Percentiles rank a stretch among this genome's conserved stretches.
These are phyloP conservation scores for Bombus cullumanus DNA, from an alignment of 1,140 invertebrate species.

Conservation along the genomic window DNA sequence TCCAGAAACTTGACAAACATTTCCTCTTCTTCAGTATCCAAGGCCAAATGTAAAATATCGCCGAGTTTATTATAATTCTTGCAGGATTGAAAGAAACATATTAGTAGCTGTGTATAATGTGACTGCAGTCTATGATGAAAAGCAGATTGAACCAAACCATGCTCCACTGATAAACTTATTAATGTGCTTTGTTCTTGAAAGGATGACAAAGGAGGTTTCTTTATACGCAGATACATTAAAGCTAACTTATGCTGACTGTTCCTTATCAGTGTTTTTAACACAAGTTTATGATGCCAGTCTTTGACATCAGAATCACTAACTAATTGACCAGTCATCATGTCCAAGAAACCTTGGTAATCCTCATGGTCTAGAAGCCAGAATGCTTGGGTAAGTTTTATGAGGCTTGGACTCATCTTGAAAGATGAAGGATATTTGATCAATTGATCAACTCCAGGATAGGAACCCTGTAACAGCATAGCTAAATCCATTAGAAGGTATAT, in stretches of 20 bases:
- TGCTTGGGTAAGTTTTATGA: slow-evolving; percentile 90
- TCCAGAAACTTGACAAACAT: slow-evolving; percentile 83
- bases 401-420: slow-evolving; percentile 87
- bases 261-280: slow-evolving; percentile 84
- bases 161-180: slow-evolving; percentile 84
- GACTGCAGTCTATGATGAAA: slow-evolving; percentile 83
- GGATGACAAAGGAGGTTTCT: slow-evolving; percentile 82
- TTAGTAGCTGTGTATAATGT: slow-evolving; percentile 74
- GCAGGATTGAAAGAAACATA: slow-evolving; percentile 78
- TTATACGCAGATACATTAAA: slow-evolving; percentile 82
- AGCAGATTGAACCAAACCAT: slow-evolving; percentile 84
- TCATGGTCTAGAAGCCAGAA: slow-evolving; percentile 94
- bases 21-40: slow-evolving; percentile 83
- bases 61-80: slow-evolving; percentile 81
- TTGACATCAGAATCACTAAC: slow-evolving; percentile 81
- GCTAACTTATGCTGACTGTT: slow-evolving; percentile 84
- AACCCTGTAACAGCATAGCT: slow-evolving; percentile 85
- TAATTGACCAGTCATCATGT: slow-evolving; percentile 77
- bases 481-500: slow-evolving; percentile 93
- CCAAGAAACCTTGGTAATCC: slow-evolving; percentile 84
- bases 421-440: slow-evolving; percentile 90
- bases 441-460: slow-evolving; percentile 83
- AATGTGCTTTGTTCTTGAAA: slow-evolving; percentile 81
- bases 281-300: slow-evolving; percentile 84
- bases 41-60: slow-evolving; percentile 83